phyloP scores from a whole-genome alignment of 2,888 invertebrate species.

The Clunio marinus region DNA sequence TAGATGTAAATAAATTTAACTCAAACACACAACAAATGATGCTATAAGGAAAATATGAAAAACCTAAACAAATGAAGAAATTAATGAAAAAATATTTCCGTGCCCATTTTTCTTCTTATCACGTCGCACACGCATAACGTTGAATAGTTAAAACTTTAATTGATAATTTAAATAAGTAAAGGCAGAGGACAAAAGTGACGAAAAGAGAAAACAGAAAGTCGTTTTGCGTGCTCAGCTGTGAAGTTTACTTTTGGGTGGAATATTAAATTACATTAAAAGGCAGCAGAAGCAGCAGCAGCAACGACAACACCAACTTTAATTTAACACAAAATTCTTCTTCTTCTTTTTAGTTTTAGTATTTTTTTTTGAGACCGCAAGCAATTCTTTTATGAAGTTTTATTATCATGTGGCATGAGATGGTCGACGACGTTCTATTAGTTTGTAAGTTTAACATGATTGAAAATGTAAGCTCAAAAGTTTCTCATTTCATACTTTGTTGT shows the following conservation, averaged over 20 bases:
- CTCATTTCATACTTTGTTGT: no score
- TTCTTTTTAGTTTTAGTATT: no score
- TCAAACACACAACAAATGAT: no score
- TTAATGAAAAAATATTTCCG: neutral
- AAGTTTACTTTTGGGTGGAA: neutral
- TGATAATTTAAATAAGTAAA: neutral
- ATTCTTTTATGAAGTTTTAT: constrained; percentile 15
- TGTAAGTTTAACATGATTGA: no score
- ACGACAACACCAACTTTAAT: neutral
- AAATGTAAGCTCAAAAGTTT: neutral
- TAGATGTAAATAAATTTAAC: constrained; percentile 3
- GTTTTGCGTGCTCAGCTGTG: constrained; percentile 17
- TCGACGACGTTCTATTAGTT: neutral
- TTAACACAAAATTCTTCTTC: no score
- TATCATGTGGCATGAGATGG: constrained; percentile 12
- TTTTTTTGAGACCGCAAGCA: neutral
- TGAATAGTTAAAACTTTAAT: constrained; percentile 6
- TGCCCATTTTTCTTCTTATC: neutral
- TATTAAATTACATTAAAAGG: constrained; percentile 13
- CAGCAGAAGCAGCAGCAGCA: neutral
- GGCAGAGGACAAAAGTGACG: no score
- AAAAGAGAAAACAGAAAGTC: neutral
- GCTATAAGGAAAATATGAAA: no score
- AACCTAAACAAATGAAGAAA: constrained; percentile 5
- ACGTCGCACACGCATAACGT: neutral